A percentile compares a stretch with the other conserved stretches of the same genome.
These are phyloP conservation scores for Osmerus eperlanus DNA, from an alignment of 2,113 vertebrate genomes.

Conservation along the genomic window DNA sequence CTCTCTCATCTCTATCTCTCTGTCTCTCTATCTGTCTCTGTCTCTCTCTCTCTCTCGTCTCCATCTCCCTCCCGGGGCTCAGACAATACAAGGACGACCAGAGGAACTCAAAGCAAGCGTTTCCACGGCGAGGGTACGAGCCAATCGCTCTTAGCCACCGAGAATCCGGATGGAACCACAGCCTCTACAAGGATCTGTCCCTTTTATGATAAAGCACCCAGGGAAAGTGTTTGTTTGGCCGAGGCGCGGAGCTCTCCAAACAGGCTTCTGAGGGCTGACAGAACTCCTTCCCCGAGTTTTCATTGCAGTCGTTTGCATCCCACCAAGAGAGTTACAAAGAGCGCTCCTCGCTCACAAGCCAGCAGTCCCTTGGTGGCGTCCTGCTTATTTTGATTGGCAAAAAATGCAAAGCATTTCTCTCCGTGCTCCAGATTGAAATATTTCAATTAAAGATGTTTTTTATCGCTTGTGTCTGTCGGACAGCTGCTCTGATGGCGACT, in stretches of 20 bases:
- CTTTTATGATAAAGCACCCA: conserved; percentile 35
- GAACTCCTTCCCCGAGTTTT: conserved; percentile 14
- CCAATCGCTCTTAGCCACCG: not conserved
- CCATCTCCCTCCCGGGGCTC: not conserved
- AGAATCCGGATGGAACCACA: not conserved
- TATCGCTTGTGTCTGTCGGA: too few relatives aligned
- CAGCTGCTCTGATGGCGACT: too few relatives aligned
- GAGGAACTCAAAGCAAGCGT: conserved; percentile 9
- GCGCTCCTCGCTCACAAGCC: too few relatives aligned
- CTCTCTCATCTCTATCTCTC: not conserved
- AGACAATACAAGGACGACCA: not conserved
- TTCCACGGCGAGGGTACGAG: not conserved
- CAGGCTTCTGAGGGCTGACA: conserved; percentile 13
- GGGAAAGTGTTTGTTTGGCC: conserved; percentile 2
- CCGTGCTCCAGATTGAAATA: too few relatives aligned
- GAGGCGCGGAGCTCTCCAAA: not conserved
- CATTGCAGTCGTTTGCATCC: not conserved
- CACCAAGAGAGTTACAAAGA: not conserved
- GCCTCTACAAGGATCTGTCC: conserved; percentile 14
- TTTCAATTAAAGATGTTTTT: too few relatives aligned
- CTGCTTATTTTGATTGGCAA: too few relatives aligned
- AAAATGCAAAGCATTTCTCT: too few relatives aligned
- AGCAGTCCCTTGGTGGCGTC: too few relatives aligned
- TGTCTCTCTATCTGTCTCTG: too few relatives aligned
- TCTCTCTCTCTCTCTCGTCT: too few relatives aligned